A percentile compares a stretch with the other conserved stretches of the same genome.
Conservation (phyloP, 1,140 invertebrate species). For the Drosophila pandora region DNA sequence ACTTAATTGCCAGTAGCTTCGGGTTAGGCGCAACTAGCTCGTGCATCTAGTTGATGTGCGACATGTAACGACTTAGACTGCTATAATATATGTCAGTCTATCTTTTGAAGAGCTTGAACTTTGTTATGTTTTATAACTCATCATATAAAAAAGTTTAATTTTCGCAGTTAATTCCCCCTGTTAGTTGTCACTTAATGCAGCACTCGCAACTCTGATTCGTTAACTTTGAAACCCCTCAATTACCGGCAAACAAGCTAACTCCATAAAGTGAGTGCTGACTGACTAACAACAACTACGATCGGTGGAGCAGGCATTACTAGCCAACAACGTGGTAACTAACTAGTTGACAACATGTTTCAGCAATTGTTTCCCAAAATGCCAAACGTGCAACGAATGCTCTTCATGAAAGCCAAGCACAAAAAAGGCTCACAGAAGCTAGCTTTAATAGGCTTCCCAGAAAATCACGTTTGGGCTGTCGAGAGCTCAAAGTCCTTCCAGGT, state of each 20-base stretch:
- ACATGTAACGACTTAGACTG: background rate
- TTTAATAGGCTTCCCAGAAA: slow-evolving; percentile 70
- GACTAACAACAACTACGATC: slow-evolving; percentile 4
- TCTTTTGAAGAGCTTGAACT: no score
- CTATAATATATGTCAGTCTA: no score
- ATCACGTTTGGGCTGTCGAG: slow-evolving; percentile 75
- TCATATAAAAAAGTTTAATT: no score
- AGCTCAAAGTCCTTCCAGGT: slow-evolving; percentile 43
- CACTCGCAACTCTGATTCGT: slow-evolving; percentile 19
- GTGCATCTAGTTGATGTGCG: background rate
- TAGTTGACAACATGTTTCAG: slow-evolving; percentile 80
- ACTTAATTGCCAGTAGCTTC: slow-evolving; percentile 36
- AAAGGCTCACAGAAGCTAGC: slow-evolving; percentile 13
- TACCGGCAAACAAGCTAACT: slow-evolving; percentile 42
- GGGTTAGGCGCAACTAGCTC: background rate
- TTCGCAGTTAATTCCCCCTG: no score
- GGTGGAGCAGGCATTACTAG: slow-evolving; percentile 3
- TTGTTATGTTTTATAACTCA: no score
- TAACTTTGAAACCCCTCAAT: slow-evolving; percentile 56
- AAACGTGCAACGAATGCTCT: slow-evolving; percentile 68
- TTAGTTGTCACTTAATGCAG: background rate
- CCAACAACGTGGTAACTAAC: slow-evolving; percentile 62
- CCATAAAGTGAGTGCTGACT: slow-evolving; percentile 29
- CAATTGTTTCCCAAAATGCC: slow-evolving; percentile 77
- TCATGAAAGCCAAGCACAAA: slow-evolving; percentile 16